A percentile compares a stretch with the other conserved stretches of the same genome.
phyloP scores from a whole-genome alignment of 2,113 vertebrate genomes.

The Strigops habroptila region DNA sequence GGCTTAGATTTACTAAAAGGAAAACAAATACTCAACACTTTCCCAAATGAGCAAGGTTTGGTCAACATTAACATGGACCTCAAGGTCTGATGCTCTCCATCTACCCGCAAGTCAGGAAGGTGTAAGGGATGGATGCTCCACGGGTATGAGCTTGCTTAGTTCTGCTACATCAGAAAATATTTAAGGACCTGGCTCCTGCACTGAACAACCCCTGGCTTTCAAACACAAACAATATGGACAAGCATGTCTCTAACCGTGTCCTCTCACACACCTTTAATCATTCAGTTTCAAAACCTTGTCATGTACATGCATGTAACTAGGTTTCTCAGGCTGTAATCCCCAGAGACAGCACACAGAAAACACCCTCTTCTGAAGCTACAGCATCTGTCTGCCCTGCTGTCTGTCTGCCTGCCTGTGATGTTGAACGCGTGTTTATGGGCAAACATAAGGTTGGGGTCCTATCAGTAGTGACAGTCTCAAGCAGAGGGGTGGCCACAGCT shows the following conservation, averaged over 20 bases:
- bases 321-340: background rate
- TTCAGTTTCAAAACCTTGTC: background rate
- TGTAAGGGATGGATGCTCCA: background rate
- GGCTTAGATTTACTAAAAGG: background rate
- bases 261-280: background rate
- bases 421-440: rapidly evolving
- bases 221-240: background rate
- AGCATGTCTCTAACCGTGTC: background rate
- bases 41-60: background rate
- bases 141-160: background rate
- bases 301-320: rapidly evolving
- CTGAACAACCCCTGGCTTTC: background rate
- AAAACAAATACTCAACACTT: background rate
- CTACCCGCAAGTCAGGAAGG: rapidly evolving
- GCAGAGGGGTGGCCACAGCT: background rate
- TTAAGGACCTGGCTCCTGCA: background rate
- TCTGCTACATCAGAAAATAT: background rate
- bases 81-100: background rate
- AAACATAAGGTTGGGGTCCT: background rate
- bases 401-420: background rate
- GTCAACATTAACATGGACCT: background rate
- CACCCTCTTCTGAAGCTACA: rapidly evolving
- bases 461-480: background rate
- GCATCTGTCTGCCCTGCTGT: background rate
- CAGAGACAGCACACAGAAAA: background rate